Evolutionary conservation across 2,113 vertebrate genomes (phyloP).

Genomic region (Marmota monax): DNA sequence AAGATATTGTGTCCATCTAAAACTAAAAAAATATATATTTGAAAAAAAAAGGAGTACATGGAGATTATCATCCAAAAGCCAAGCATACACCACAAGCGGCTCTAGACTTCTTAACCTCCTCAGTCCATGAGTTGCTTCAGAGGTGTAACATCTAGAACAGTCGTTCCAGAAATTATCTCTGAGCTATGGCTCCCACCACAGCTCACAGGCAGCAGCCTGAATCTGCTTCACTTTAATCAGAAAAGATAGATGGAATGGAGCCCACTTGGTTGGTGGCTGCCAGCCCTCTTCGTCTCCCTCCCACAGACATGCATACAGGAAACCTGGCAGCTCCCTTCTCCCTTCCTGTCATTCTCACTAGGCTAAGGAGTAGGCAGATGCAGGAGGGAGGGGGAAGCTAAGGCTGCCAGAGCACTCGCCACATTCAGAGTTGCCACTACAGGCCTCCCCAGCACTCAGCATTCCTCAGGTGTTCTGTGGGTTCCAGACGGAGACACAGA

Average conservation of each 20-base stretch:
- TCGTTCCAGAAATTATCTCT: constrained; percentile 60
- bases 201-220: constrained; percentile 69
- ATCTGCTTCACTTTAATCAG: constrained; percentile 72
- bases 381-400: background rate
- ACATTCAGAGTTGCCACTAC: constrained; percentile 25
- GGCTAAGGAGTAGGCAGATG: constrained; percentile 76
- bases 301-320: constrained; percentile 72
- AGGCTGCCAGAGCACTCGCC: constrained; percentile 61
- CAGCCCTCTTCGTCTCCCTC: constrained; percentile 78
- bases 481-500: background rate
- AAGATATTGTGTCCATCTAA: too few species aligned
- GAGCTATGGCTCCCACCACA: constrained; percentile 43
- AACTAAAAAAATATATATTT: too few species aligned
- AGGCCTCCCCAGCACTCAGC: background rate
- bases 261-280: constrained; percentile 78
- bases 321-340: constrained; percentile 77
- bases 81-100: background rate
- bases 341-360: constrained; percentile 78
- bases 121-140: background rate
- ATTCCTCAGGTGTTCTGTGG: background rate
- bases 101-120: constrained; percentile 22
- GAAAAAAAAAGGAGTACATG: background rate
- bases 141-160: constrained; percentile 42
- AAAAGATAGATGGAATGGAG: constrained; percentile 74
- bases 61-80: constrained; percentile 27